Conservation (phyloP, 2,888 invertebrate species). For the Campaea margaritaria region DNA sequence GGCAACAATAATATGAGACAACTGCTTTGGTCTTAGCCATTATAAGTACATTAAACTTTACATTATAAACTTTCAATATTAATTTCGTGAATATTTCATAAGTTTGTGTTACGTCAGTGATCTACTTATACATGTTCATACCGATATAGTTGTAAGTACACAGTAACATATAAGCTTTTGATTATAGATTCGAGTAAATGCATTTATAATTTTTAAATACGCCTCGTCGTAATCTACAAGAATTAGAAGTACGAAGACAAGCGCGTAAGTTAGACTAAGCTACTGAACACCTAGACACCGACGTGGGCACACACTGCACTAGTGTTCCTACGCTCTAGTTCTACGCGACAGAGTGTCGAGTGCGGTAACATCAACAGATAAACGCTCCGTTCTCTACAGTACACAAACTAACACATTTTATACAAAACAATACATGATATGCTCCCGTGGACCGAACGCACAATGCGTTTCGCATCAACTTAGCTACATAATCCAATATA, state of each 20-base stretch:
- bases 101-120: conserved; percentile 55
- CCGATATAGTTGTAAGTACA: conserved; percentile 60
- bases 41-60: conserved; percentile 74
- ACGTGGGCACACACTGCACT: conserved; percentile 63
- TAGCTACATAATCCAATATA: conserved; percentile 67
- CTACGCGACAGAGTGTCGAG: conserved; percentile 68
- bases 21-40: conserved; percentile 79
- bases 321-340: conserved; percentile 72
- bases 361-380: conserved; percentile 71
- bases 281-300: conserved; percentile 76
- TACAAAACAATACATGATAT: conserved; percentile 76
- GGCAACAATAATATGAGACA: conserved; percentile 73
- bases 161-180: conserved; percentile 65
- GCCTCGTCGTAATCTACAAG: conserved; percentile 55
- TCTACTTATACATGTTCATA: conserved; percentile 55
- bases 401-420: conserved; percentile 64
- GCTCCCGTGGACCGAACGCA: conserved; percentile 54
- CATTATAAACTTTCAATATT: conserved; percentile 61
- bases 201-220: conserved; percentile 55
- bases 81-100: conserved; percentile 59
- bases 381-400: conserved; percentile 47
- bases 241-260: conserved; percentile 59
- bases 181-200: conserved; percentile 68
- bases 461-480: conserved; percentile 53
- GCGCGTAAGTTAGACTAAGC: conserved; percentile 55